phyloP scores from a whole-genome alignment of 1,140 invertebrate genomes.

The Brachionus sp. region DNA sequence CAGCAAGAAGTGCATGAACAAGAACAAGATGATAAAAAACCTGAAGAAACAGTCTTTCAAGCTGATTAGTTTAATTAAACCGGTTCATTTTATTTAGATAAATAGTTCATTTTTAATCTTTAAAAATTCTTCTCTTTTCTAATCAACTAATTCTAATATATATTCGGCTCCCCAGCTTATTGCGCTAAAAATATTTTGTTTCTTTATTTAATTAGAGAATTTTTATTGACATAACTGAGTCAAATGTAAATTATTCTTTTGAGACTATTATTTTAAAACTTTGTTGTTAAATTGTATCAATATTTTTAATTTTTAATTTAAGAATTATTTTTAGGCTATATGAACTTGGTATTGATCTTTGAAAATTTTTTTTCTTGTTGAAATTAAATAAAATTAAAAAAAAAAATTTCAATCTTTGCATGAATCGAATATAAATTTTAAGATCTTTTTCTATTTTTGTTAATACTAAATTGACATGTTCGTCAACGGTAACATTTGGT shows the following conservation, averaged over 20 bases:
- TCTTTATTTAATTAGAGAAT: not conserved
- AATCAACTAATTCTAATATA: not conserved
- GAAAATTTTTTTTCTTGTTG: not conserved
- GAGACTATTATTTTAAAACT: not conserved
- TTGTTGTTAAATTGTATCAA: not conserved
- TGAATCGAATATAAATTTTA: not conserved
- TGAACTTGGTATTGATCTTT: not conserved
- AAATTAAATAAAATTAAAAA: not conserved
- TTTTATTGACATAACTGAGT: not conserved
- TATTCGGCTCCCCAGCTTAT: not conserved
- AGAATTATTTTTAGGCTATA: not conserved
- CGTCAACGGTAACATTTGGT: too few relatives aligned
- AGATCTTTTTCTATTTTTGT: too few relatives aligned
- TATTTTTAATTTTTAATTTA: not conserved
- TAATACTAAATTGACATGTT: too few relatives aligned
- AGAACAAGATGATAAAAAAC: not conserved
- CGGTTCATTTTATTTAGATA: not conserved
- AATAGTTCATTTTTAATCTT: not conserved
- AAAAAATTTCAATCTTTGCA: not conserved
- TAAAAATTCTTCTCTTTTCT: not conserved
- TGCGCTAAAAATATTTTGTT: not conserved
- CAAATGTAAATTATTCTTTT: not conserved
- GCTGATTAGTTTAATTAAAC: not conserved
- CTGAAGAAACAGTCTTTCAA: not conserved
- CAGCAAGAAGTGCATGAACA: conserved; percentile 13